Conservation (phyloP, 1,140 invertebrate species). For the Drosophila baimaii region DNA sequence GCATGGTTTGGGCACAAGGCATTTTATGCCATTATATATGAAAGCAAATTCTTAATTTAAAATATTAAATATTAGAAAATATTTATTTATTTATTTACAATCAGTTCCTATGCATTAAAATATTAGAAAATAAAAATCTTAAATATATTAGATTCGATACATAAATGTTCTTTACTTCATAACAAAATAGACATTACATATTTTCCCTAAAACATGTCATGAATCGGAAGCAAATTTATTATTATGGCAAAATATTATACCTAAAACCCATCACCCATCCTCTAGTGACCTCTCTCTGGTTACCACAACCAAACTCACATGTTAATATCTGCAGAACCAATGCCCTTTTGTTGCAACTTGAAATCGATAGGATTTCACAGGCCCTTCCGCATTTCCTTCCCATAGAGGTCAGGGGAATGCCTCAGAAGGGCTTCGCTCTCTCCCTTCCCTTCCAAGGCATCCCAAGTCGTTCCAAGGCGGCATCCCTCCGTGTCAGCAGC, state of each 20-base stretch:
- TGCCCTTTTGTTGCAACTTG: neutral
- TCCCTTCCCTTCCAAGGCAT: too few species aligned
- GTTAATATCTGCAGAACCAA: too few species aligned
- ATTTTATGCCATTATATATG: neutral
- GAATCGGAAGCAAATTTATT: neutral
- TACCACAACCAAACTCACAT: too few species aligned
- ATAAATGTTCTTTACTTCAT: neutral
- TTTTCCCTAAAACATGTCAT: neutral
- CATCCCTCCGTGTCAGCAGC: neutral
- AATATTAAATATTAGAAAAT: neutral
- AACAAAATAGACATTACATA: neutral
- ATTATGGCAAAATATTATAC: neutral
- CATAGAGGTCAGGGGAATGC: neutral
- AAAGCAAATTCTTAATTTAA: neutral
- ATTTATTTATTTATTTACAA: too few species aligned
- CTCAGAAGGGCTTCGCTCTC: neutral
- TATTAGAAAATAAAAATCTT: too few species aligned
- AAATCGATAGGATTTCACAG: neutral
- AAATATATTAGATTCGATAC: too few species aligned
- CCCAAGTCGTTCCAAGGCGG: too few species aligned
- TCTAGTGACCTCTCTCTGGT: neutral
- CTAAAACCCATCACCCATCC: neutral
- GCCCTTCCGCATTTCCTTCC: constrained; percentile 7
- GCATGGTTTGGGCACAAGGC: too few species aligned
- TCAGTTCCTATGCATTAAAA: too few species aligned